Percentiles rank a stretch among this genome's conserved stretches.
Evolutionary conservation across 2,888 invertebrate genomes (phyloP).

Genomic region (Apamea anceps): DNA sequence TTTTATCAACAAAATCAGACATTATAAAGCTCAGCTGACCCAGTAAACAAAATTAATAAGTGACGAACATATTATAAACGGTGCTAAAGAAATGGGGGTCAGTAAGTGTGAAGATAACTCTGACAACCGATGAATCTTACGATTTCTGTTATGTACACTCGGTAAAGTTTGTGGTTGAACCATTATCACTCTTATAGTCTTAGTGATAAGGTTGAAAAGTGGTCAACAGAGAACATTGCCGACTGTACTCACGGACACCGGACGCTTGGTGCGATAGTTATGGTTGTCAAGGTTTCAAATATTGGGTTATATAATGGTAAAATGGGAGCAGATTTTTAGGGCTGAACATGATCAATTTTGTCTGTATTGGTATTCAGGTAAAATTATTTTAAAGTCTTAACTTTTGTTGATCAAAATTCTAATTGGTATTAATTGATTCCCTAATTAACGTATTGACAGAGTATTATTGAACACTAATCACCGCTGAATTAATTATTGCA

Average conservation of each 20-base stretch:
- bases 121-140: slow-evolving; percentile 70
- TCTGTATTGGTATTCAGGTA: neutral
- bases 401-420: neutral
- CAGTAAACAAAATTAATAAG: slow-evolving; percentile 35
- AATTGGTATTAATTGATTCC: neutral
- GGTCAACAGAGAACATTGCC: neutral
- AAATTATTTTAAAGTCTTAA: too few relatives aligned
- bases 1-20: neutral
- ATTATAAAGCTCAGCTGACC: slow-evolving; percentile 23
- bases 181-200: neutral
- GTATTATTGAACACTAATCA: slow-evolving; percentile 7
- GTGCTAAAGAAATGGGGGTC: slow-evolving; percentile 56
- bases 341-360: slow-evolving; percentile 21
- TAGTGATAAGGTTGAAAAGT: neutral
- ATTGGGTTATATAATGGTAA: slow-evolving; percentile 14
- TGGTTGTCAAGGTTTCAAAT: slow-evolving; percentile 71
- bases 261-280: slow-evolving; percentile 46
- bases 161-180: neutral
- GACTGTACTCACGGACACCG: slow-evolving; percentile 44
- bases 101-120: slow-evolving; percentile 65
- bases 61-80: slow-evolving; percentile 28
- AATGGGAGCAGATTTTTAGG: slow-evolving; percentile 29
- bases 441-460: neutral
- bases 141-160: slow-evolving; percentile 68
- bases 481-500: neutral